Evolutionary conservation across 1,140 invertebrate species (phyloP).

Genomic region (Spodoptera frugiperda): DNA sequence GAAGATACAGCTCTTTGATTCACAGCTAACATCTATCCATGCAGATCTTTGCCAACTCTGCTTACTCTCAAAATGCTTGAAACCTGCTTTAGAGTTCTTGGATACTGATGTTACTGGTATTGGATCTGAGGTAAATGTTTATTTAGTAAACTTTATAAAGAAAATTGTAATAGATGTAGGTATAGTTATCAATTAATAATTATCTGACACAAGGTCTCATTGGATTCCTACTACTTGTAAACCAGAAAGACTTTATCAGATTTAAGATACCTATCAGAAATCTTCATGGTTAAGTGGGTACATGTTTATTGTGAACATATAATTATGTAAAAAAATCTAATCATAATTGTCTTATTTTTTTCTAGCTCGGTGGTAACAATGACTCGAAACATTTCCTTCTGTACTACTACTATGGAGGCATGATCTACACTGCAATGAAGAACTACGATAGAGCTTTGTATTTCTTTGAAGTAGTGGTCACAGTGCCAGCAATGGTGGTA

Average conservation of each 20-base stretch:
- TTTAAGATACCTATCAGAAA: no score
- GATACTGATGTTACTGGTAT: constrained; percentile 97
- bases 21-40: constrained; percentile 97
- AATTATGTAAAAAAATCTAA: no score
- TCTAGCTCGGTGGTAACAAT: constrained; percentile 91
- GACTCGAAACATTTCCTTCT: constrained; percentile 97
- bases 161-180: constrained; percentile 35
- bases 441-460: constrained; percentile 97
- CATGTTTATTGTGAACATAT: no score
- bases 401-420: constrained; percentile 99
- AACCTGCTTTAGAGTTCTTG: constrained; percentile 95
- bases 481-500: constrained; percentile 96
- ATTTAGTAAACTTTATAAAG: constrained; percentile 49
- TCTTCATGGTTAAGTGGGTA: no score
- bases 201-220: no score
- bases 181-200: no score
- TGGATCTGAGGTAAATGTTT: constrained; percentile 89
- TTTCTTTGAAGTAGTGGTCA: constrained; percentile 98
- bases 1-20: constrained; percentile 95
- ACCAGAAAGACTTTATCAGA: no score
- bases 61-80: constrained; percentile 96
- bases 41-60: constrained; percentile 97
- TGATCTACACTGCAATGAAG: constrained; percentile 97
- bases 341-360: no score
- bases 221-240: no score